A percentile compares a stretch with the other conserved stretches of the same genome.
phyloP scores from a whole-genome alignment of 2,113 vertebrate species.

The Cairina moschata region DNA sequence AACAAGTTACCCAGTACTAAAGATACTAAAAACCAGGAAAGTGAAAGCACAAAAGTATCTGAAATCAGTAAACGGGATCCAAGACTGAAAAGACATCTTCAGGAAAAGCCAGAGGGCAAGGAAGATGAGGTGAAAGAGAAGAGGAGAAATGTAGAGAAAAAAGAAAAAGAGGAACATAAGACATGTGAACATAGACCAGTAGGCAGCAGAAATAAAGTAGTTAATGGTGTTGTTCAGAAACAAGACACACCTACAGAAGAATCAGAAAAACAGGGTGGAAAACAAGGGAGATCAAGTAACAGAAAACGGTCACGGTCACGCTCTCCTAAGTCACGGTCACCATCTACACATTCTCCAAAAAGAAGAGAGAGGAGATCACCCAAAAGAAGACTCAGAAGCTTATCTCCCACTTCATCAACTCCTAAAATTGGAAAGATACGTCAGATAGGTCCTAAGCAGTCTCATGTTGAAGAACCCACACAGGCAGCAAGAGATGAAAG shows the following conservation, averaged over 20 bases:
- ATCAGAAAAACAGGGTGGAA: conserved; percentile 79
- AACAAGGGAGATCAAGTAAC: conserved; percentile 82
- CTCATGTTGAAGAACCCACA: conserved; percentile 76
- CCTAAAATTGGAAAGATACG: conserved; percentile 85
- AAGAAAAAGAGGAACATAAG: conserved; percentile 88
- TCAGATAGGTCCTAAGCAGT: conserved; percentile 76
- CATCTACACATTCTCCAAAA: conserved; percentile 84
- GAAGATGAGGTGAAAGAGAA: conserved; percentile 88
- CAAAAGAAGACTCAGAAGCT: conserved; percentile 86
- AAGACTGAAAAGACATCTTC: conserved; percentile 86
- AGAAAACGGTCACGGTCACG: conserved; percentile 90
- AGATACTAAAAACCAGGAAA: conserved; percentile 79
- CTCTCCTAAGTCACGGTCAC: conserved; percentile 87
- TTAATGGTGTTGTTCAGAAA: conserved; percentile 88
- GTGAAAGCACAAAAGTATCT: conserved; percentile 75
- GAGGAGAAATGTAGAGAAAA: conserved; percentile 85
- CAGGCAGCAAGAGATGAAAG: conserved; percentile 82
- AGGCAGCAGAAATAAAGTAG: conserved; percentile 83
- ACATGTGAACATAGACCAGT: conserved; percentile 76
- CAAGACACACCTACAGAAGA: conserved; percentile 79
- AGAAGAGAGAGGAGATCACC: conserved; percentile 91
- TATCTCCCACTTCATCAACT: conserved; percentile 80
- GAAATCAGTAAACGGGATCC: conserved; percentile 91
- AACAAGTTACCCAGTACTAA: conserved; percentile 78
- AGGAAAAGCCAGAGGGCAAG: conserved; percentile 84